Evolutionary conservation across 1,140 invertebrate genomes (phyloP), one percentile per base, ranked within the genome.

Genomic region (Drosophila tsacasi): DNA sequence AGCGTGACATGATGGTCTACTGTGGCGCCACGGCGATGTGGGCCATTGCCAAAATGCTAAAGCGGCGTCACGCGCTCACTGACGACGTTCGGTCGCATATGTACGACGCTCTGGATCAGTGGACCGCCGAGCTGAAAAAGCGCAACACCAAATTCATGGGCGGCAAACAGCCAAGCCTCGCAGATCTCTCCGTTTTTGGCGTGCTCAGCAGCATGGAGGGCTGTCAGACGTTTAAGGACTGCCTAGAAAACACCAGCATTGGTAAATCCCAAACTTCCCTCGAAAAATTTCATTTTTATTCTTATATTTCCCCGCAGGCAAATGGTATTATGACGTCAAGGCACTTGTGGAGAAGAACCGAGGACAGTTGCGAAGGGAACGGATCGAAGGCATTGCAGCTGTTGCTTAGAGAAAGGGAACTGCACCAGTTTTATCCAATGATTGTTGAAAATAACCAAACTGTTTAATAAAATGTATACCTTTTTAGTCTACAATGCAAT

Each of bases 121-220:
- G 98, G 97, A 94, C 96, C 39, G 94, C 93, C 46, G 95, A 94
- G 37, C 93, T 99, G 1, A 95, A 96, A 21, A 94, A 94, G 46
- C 95, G 96, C 77, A 96, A 96, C 6, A 94, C 94, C 0, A 94
- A 94, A 40, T 99, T 99, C 90, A 95, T 97, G 93, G 97, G 98
- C 77, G 98, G 98, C 3, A 93, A 95, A 15, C 93, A 95, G 81
- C 99, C 99, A 13, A 97, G 99, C 93, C 94, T 99, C 8, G 97
- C 98, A 5, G 99, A 99, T 94, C 94, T 99, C 50, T 95, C 98
- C 8, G 97, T 99, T 0, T 99, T 97, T 93, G 99, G 99, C 15
- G 95, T 98, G 13, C 94, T 99, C 5, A 97, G 95, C 81, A 98
- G 98, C 85, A 99, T 99, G 90, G 98, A 99, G 94, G 99, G 99